Percentiles rank a stretch among this genome's conserved stretches.
These are phyloP conservation scores for Poeciliopsis turrubarensis DNA, from an alignment of 2,113 vertebrate species.

Conservation along the genomic window DNA sequence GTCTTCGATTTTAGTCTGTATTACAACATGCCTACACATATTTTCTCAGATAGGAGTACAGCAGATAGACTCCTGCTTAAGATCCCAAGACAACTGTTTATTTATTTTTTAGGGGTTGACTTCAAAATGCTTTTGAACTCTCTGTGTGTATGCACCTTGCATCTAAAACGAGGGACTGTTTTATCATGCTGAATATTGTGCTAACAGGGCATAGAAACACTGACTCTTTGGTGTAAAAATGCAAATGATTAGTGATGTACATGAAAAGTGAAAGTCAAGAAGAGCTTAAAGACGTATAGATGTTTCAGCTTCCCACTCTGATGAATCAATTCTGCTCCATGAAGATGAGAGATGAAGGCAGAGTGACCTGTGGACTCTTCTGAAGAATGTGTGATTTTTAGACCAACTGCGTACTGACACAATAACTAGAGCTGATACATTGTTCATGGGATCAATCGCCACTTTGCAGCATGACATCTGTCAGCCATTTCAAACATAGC, in stretches of 20 bases:
- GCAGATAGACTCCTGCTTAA: conserved; percentile 4
- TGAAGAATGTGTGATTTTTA: conserved; percentile 41
- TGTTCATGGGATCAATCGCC: conserved; percentile 21
- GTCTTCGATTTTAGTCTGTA: background rate
- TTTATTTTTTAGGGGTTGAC: conserved; percentile 18
- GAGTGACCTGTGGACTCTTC: conserved; percentile 23
- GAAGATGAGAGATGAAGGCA: conserved; percentile 13
- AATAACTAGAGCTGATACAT: conserved; percentile 38
- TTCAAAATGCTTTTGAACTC: conserved; percentile 23
- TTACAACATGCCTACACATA: background rate
- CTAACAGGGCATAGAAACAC: background rate
- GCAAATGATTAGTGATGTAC: no score
- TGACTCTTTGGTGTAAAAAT: background rate
- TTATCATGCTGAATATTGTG: conserved; percentile 15
- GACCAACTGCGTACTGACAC: conserved; percentile 47
- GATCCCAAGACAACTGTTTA: background rate
- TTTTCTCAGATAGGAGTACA: conserved; percentile 12
- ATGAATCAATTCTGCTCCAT: conserved; percentile 2
- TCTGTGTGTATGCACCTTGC: background rate
- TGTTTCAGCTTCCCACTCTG: conserved; percentile 5
- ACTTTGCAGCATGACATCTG: conserved; percentile 25
- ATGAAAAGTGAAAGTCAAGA: background rate
- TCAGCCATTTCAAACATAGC: conserved; percentile 44
- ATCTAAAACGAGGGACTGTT: conserved; percentile 20
- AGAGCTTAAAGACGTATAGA: conserved; percentile 31